These are phyloP conservation scores for Corythoichthys intestinalis DNA, from an alignment of 2,113 vertebrate species.

Conservation along the genomic window DNA sequence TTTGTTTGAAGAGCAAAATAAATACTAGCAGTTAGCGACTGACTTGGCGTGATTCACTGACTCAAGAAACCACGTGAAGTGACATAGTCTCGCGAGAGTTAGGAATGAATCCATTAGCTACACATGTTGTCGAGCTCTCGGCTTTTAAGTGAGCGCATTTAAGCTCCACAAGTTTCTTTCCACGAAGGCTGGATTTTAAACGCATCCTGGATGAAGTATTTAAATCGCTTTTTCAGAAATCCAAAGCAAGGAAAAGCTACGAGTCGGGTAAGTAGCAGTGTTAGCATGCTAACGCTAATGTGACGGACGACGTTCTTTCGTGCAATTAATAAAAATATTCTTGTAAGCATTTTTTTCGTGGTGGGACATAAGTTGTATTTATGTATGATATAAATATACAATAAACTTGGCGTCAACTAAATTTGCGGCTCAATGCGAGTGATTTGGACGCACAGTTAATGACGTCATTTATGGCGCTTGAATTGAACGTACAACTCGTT, in stretches of 20 bases:
- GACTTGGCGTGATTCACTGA: neutral
- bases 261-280: conserved; percentile 33
- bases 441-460: too few species aligned
- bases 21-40: conserved; percentile 61
- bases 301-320: neutral
- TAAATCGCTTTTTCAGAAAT: neutral
- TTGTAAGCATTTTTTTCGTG: neutral
- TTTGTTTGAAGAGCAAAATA: conserved; percentile 74
- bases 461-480: too few species aligned
- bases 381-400: too few species aligned
- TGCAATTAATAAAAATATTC: too few species aligned
- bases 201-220: neutral
- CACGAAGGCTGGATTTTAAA: neutral
- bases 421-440: too few species aligned
- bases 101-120: too few species aligned
- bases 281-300: conserved; percentile 37
- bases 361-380: too few species aligned
- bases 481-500: too few species aligned
- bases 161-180: neutral
- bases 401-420: too few species aligned
- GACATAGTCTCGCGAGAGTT: conserved; percentile 42
- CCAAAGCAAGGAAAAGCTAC: neutral
- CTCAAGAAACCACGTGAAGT: neutral
- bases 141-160: too few species aligned
- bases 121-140: neutral